Conservation (phyloP, 1,140 invertebrate genomes). For the Drosophila malerkotliana region DNA sequence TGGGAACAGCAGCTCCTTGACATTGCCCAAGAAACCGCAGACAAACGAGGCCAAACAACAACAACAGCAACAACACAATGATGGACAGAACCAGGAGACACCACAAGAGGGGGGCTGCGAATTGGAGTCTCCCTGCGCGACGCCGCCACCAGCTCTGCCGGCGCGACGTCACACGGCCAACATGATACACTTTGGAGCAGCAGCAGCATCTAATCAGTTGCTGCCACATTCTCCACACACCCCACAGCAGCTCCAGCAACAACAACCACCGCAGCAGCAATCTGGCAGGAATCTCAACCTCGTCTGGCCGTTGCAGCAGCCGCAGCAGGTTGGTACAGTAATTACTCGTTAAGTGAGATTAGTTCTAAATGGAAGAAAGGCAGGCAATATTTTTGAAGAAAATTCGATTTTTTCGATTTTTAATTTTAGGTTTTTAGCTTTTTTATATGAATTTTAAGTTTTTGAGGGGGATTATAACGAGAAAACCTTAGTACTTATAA, state of each 20-base stretch:
- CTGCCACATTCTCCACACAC: constrained; percentile 23
- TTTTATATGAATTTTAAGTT: too few species aligned
- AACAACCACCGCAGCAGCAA: constrained; percentile 13
- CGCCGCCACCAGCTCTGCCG: constrained; percentile 68
- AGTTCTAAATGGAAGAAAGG: not conserved
- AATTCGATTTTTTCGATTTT: too few species aligned
- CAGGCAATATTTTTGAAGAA: too few species aligned
- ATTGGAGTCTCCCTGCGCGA: constrained; percentile 45
- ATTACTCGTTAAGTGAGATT: not conserved
- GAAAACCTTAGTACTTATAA: too few species aligned
- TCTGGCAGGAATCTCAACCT: constrained; percentile 55
- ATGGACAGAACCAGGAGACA: constrained; percentile 21
- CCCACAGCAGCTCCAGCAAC: constrained; percentile 5
- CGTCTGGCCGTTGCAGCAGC: constrained; percentile 51
- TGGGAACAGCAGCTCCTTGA: constrained; percentile 45
- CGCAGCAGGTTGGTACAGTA: constrained; percentile 60
- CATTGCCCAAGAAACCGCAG: constrained; percentile 67
- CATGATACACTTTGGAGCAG: constrained; percentile 56
- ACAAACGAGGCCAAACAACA: constrained; percentile 58
- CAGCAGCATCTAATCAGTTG: constrained; percentile 55
- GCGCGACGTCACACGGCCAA: constrained; percentile 67
- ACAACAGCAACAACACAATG: constrained; percentile 28
- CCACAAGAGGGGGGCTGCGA: constrained; percentile 17
- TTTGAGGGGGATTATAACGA: too few species aligned
- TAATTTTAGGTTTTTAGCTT: too few species aligned